A percentile compares a stretch with the other conserved stretches of the same genome.
Conservation (phyloP, 1,140 invertebrate species). For the Anastatus disparis region DNA sequence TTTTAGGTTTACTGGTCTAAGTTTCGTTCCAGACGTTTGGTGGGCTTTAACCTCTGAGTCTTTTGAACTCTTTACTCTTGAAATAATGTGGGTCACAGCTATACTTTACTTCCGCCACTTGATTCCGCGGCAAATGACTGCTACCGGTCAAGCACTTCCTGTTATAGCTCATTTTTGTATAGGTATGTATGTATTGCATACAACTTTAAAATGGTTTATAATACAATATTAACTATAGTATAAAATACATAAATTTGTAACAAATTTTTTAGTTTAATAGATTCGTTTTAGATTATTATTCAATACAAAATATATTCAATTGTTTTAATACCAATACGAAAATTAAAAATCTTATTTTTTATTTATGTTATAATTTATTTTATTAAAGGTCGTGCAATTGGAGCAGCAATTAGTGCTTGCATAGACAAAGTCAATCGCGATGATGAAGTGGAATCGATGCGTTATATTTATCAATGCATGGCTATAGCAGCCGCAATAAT, state of each 20-base stretch:
- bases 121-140: constrained; percentile 81
- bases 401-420: constrained; percentile 72
- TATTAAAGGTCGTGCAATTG: constrained; percentile 77
- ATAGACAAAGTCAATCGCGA: constrained; percentile 60
- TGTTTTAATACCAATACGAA: too few species aligned
- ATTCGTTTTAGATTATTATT: too few species aligned
- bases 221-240: neutral
- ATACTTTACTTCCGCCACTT: constrained; percentile 84
- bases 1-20: constrained; percentile 69
- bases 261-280: too few species aligned
- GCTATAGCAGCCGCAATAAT: constrained; percentile 72
- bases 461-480: constrained; percentile 70
- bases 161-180: constrained; percentile 85
- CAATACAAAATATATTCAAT: too few species aligned
- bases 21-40: constrained; percentile 72
- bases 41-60: constrained; percentile 77
- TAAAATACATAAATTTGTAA: too few species aligned
- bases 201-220: neutral
- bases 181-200: constrained; percentile 65
- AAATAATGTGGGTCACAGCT: constrained; percentile 85
- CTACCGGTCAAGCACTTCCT: constrained; percentile 84
- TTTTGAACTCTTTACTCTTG: constrained; percentile 84
- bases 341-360: too few species aligned
- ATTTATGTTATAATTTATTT: too few species aligned
- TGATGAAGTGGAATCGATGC: constrained; percentile 53